Conservation (phyloP, 2,888 invertebrate species). For the Lycocerus yunnanus region DNA sequence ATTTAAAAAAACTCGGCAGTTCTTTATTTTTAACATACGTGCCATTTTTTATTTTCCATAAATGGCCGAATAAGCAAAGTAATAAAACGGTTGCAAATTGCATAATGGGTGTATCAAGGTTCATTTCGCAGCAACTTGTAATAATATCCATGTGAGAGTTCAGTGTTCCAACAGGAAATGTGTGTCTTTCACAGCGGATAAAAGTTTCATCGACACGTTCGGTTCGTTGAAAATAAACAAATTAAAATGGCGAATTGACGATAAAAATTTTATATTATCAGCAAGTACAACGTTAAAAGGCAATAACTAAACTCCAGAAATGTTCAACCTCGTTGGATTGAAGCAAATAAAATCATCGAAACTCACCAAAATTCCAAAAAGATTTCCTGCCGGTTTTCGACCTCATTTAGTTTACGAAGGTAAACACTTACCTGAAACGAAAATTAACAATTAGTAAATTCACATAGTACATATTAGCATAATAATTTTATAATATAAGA, state of each 20-base stretch:
- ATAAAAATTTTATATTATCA: neutral
- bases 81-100: neutral
- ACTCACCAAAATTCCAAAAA: neutral
- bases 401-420: neutral
- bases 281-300: neutral
- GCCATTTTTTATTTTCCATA: neutral
- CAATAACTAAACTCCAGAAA: neutral
- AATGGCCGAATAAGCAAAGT: neutral
- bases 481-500: too few relatives aligned
- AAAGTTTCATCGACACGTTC: slow-evolving; percentile 6
- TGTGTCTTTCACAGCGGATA: neutral
- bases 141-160: neutral
- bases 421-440: slow-evolving; percentile 5
- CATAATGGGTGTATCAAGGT: slow-evolving; percentile 4
- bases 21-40: neutral
- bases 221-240: neutral
- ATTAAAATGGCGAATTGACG: neutral
- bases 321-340: neutral
- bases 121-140: slow-evolving; percentile 17
- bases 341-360: too few relatives aligned
- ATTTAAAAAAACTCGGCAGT: neutral
- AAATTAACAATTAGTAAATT: neutral
- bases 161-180: neutral
- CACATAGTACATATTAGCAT: too few relatives aligned
- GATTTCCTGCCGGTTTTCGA: neutral